Conservation (phyloP, 2,113 vertebrate genomes). For the Coptodon rendalli region DNA sequence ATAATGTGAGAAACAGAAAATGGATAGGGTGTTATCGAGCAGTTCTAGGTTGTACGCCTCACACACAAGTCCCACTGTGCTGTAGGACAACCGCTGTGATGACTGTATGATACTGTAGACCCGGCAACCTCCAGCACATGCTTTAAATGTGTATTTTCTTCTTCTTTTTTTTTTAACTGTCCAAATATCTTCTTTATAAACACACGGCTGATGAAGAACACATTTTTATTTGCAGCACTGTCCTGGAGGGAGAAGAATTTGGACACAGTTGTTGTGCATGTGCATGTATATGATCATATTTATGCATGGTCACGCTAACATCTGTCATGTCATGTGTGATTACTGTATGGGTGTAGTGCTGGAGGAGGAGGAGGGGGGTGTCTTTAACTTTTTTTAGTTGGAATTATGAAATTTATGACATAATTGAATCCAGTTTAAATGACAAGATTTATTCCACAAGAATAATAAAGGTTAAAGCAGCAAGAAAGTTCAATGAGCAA, state of each 20-base stretch:
- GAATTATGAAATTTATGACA: not conserved
- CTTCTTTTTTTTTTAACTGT: not conserved
- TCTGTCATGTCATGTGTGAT: not conserved
- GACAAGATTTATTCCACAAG: not conserved
- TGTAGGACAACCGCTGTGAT: not conserved
- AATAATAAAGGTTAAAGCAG: not conserved
- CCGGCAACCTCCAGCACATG: not conserved
- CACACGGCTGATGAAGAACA: not conserved
- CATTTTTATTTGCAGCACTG: not conserved
- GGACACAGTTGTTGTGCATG: not conserved
- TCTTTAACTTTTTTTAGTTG: not conserved
- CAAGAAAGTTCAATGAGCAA: not conserved
- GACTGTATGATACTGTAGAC: not conserved
- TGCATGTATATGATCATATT: not conserved
- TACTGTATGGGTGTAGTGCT: not conserved
- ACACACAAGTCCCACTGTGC: not conserved
- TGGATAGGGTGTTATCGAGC: not conserved
- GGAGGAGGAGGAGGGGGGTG: no score
- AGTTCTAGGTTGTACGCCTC: not conserved
- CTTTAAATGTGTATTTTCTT: not conserved
- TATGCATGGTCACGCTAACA: slow-evolving; percentile 22
- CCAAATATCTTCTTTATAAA: not conserved
- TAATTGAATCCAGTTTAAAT: slow-evolving; percentile 12
- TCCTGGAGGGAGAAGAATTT: not conserved
- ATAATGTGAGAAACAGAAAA: not conserved